A percentile compares a stretch with the other conserved stretches of the same genome.
Conservation (phyloP, 2,888 invertebrate genomes). For the Tipula confusa region DNA sequence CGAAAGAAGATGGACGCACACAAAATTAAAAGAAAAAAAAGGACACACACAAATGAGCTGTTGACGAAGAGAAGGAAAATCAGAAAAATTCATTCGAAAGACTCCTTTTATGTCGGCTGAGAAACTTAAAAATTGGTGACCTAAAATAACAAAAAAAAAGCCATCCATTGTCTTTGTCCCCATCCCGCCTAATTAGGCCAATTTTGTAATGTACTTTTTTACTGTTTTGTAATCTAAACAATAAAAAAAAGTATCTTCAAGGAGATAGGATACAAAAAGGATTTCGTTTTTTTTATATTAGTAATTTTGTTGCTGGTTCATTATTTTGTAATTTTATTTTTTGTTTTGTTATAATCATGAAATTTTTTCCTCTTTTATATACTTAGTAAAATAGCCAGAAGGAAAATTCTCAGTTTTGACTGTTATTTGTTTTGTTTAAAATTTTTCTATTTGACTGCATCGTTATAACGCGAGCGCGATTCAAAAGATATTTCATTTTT, state of each 20-base stretch:
- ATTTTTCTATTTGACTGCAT: background rate
- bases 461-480: background rate
- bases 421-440: background rate
- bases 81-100: background rate
- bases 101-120: background rate
- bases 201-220: background rate
- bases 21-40: background rate
- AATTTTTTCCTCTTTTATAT: background rate
- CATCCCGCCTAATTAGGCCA: background rate
- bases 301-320: background rate
- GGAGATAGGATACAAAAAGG: slow-evolving; percentile 12
- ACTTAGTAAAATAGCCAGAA: background rate
- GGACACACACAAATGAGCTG: background rate
- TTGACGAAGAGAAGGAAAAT: background rate
- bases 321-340: background rate
- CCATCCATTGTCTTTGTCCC: background rate
- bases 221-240: slow-evolving; percentile 16
- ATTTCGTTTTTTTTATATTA: background rate
- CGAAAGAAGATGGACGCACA: background rate
- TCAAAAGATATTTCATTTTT: background rate
- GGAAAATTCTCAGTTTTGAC: background rate
- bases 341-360: background rate
- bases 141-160: background rate
- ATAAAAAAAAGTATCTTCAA: slow-evolving; percentile 6
- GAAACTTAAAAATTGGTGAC: background rate